Conservation (phyloP, 2,113 vertebrate species). For the Lutjanus erythropterus region DNA sequence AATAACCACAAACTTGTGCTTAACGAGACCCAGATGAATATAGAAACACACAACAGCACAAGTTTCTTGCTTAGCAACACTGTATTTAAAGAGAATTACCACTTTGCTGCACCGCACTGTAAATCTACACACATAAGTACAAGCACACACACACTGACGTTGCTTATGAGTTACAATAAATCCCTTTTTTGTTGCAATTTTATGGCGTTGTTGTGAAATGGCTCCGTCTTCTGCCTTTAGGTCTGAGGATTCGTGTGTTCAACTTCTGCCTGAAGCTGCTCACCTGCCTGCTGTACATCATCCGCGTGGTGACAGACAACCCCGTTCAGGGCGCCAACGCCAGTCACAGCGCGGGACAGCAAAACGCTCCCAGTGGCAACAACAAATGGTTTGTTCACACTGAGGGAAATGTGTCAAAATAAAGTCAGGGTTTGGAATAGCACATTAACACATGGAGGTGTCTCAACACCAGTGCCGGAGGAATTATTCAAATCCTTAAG, state of each 20-base stretch:
- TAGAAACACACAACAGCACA: background rate
- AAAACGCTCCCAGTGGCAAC: conserved; percentile 55
- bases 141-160: too few species aligned
- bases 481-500: background rate
- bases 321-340: conserved; percentile 78
- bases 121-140: background rate
- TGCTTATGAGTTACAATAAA: conserved; percentile 3
- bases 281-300: conserved; percentile 95
- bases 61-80: background rate
- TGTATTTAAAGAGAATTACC: background rate
- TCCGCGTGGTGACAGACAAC: conserved; percentile 93
- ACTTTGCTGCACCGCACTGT: background rate
- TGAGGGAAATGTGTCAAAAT: background rate
- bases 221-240: conserved; percentile 68
- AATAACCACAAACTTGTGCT: background rate
- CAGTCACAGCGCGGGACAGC: conserved; percentile 53
- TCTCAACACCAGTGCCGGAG: background rate
- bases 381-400: conserved; percentile 73
- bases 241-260: conserved; percentile 95
- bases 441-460: background rate
- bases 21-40: background rate
- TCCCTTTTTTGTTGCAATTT: background rate
- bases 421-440: background rate
- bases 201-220: background rate
- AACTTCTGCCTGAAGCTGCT: conserved; percentile 98